Evolutionary conservation across 2,113 vertebrate species (phyloP).

Genomic region (Pandion haliaetus): DNA sequence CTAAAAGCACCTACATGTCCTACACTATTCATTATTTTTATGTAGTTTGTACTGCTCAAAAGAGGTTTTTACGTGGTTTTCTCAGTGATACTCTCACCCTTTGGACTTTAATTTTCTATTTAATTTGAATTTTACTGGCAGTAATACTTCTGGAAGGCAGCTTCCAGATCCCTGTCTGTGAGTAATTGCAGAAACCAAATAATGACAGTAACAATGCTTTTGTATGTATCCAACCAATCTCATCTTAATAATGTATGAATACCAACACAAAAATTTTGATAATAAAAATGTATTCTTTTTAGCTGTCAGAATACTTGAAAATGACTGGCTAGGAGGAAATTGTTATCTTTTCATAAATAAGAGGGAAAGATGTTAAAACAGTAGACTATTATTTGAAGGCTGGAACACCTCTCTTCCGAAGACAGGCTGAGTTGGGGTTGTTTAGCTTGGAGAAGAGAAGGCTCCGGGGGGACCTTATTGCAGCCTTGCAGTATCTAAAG

Average conservation of each 20-base stretch:
- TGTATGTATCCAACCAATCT: not conserved
- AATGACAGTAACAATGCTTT: not conserved
- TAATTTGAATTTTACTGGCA: not conserved
- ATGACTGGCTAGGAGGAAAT: not conserved
- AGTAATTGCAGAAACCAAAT: not conserved
- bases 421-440: no score
- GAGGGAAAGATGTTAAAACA: not conserved
- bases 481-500: no score
- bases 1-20: not conserved
- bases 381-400: not conserved
- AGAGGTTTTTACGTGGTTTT: not conserved
- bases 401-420: no score
- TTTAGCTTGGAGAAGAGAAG: no score
- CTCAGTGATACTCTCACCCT: not conserved
- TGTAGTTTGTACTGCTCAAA: not conserved
- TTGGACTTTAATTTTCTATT: not conserved
- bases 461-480: no score
- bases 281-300: not conserved
- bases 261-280: not conserved
- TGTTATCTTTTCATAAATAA: not conserved
- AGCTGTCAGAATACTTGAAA: not conserved
- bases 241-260: not conserved
- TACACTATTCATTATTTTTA: not conserved
- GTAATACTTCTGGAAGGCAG: not conserved
- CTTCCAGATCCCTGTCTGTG: not conserved